Evolutionary conservation across 2,113 vertebrate species (phyloP).

Genomic region (Lipotes vexillifer): DNA sequence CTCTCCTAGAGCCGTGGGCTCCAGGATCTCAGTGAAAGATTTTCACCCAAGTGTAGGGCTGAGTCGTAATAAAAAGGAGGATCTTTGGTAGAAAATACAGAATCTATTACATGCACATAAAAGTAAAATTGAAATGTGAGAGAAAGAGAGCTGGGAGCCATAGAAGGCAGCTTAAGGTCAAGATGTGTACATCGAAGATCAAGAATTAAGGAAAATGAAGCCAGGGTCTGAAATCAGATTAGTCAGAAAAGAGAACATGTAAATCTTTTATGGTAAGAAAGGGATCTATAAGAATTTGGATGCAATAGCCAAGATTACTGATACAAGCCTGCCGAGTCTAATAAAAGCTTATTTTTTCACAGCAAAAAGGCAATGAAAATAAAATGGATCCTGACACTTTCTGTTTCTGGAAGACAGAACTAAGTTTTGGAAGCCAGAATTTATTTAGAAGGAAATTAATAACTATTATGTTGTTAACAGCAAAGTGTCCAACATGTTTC

Average conservation of each 20-base stretch:
- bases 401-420: not conserved
- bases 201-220: not conserved
- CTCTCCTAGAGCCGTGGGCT: not conserved
- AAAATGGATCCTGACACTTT: not conserved
- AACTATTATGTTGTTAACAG: not conserved
- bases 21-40: not conserved
- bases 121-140: not conserved
- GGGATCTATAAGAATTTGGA: not conserved
- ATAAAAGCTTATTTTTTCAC: not conserved
- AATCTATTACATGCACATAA: not conserved
- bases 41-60: not conserved
- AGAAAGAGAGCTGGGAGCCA: not conserved
- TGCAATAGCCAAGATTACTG: not conserved
- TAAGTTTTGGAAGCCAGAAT: not conserved
- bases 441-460: not conserved
- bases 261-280: not conserved
- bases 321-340: not conserved
- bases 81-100: not conserved
- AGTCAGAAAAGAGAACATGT: not conserved
- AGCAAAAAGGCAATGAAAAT: not conserved
- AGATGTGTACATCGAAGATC: not conserved
- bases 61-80: not conserved
- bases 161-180: not conserved
- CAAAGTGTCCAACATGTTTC: not conserved
- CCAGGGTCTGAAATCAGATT: not conserved